These are phyloP conservation scores for Scylla paramamosain DNA, from an alignment of 1,140 invertebrate genomes.

Conservation along the genomic window DNA sequence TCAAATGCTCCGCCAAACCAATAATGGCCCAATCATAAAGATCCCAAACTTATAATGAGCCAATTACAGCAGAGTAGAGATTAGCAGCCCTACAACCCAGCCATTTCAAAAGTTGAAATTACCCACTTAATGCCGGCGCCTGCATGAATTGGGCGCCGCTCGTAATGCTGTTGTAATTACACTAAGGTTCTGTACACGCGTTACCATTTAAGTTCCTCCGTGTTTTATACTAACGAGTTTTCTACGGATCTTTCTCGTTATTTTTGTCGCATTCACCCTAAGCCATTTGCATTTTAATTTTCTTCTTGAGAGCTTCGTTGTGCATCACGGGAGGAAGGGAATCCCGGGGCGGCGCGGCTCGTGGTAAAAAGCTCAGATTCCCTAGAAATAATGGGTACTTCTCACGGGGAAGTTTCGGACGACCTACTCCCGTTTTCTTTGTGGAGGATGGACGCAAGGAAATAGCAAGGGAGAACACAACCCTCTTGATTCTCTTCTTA, in stretches of 20 bases:
- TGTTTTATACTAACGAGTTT: not conserved
- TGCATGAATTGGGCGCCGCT: slow-evolving; percentile 34
- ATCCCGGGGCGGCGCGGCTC: not conserved
- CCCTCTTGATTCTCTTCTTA: too few relatives aligned
- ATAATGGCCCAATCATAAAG: slow-evolving; percentile 73
- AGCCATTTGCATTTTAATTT: slow-evolving; percentile 27
- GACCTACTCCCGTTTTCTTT: not conserved
- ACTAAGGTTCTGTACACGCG: slow-evolving; percentile 34
- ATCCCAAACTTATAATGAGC: slow-evolving; percentile 73
- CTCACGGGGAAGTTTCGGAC: not conserved
- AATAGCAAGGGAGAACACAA: too few relatives aligned
- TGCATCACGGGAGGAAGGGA: not conserved
- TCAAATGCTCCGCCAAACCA: slow-evolving; percentile 62
- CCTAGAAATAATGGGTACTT: not conserved
- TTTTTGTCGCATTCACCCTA: slow-evolving; percentile 11
- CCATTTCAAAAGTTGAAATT: slow-evolving; percentile 66
- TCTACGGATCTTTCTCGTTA: not conserved
- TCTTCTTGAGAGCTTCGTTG: slow-evolving; percentile 2
- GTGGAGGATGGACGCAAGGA: not conserved
- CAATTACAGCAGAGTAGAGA: slow-evolving; percentile 63
- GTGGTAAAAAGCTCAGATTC: not conserved
- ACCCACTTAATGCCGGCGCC: slow-evolving; percentile 54
- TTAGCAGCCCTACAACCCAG: slow-evolving; percentile 62
- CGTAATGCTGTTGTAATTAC: slow-evolving; percentile 57
- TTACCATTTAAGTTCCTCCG: not conserved